Evolutionary conservation across 2,113 vertebrate species (phyloP).

Genomic region (Falco punctatus): DNA sequence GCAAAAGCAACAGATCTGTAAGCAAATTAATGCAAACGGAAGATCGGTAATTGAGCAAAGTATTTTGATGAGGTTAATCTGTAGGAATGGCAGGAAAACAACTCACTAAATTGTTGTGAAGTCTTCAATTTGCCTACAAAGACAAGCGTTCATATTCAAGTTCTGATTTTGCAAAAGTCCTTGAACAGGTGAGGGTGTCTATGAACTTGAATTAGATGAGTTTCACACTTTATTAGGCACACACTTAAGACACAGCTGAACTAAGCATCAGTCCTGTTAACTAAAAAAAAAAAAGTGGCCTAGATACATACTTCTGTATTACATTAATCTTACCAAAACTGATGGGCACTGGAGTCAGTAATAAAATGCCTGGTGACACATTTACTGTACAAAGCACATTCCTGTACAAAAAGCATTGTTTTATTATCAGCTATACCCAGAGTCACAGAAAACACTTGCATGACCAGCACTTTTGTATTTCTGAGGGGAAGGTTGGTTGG

Average conservation of each 20-base stretch:
- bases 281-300: not conserved
- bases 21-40: not conserved
- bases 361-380: not conserved
- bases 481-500: not conserved
- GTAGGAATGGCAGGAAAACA: not conserved
- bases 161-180: not conserved
- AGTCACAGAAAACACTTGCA: not conserved
- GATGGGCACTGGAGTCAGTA: not conserved
- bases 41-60: not conserved
- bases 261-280: not conserved
- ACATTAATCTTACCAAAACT: not conserved
- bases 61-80: not conserved
- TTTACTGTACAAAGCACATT: not conserved
- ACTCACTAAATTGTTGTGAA: not conserved
- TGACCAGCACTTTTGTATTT: not conserved
- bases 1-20: not conserved
- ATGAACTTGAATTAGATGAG: not conserved
- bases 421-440: not conserved
- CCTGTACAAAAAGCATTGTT: not conserved
- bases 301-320: not conserved
- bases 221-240: not conserved
- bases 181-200: not conserved
- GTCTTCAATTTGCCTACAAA: not conserved
- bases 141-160: not conserved
- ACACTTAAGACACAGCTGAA: not conserved